A percentile compares a stretch with the other conserved stretches of the same genome.
phyloP scores from a whole-genome alignment of 2,113 vertebrate species.

The Chloroceryle aenea region DNA sequence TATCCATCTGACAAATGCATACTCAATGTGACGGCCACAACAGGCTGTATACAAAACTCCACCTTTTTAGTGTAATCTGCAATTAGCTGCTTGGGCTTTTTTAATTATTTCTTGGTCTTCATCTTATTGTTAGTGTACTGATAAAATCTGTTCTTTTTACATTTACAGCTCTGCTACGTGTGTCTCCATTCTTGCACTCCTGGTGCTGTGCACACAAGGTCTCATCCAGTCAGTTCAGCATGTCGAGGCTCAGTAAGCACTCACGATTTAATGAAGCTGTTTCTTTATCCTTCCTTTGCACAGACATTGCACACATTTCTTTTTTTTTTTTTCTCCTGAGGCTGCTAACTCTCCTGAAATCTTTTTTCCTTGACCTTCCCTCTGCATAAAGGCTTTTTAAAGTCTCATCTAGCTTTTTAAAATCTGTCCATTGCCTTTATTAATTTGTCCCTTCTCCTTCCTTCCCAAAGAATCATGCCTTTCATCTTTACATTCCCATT shows the following conservation, averaged over 20 bases:
- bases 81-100: background rate
- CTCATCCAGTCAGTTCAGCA: background rate
- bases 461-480: background rate
- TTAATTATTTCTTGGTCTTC: background rate
- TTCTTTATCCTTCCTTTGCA: background rate
- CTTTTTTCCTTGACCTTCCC: background rate
- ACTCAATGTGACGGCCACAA: background rate
- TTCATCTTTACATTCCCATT: background rate
- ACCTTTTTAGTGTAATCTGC: background rate
- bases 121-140: background rate
- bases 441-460: background rate
- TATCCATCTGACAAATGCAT: background rate
- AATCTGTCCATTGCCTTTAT: background rate
- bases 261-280: background rate
- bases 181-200: background rate
- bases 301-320: background rate
- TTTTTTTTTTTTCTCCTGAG: background rate
- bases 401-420: background rate
- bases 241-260: background rate
- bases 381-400: background rate
- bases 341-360: background rate
- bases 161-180: background rate
- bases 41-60: background rate
- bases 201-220: background rate
- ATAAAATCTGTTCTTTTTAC: background rate